phyloP scores from a whole-genome alignment of 2,797 vertebrate genomes.

The Telmatherina bonti region DNA sequence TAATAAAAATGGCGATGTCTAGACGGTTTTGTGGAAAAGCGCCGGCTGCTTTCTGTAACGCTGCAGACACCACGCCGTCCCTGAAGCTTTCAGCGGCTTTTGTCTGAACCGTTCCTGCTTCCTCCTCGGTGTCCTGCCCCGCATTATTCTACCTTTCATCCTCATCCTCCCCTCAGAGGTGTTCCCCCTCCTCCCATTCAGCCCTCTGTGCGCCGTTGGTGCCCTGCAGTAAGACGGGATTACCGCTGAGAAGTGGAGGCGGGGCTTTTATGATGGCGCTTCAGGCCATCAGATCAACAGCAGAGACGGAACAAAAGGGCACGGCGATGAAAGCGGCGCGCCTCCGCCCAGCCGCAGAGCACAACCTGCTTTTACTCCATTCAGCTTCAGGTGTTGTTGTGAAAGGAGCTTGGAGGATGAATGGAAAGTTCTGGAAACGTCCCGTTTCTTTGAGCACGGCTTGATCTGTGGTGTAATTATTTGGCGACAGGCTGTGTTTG shows the following conservation, averaged over 20 bases:
- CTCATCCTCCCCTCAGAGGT: background rate
- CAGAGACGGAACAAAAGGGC: too few relatives aligned
- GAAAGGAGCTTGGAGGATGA: constrained; percentile 16
- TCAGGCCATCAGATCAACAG: constrained; percentile 55
- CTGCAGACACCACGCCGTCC: too few relatives aligned
- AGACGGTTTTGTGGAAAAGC: too few relatives aligned
- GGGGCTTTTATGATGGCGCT: constrained; percentile 53
- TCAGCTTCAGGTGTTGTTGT: constrained; percentile 14
- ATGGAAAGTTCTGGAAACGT: constrained; percentile 14
- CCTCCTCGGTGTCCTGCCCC: background rate
- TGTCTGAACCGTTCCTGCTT: background rate
- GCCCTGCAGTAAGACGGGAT: constrained; percentile 58
- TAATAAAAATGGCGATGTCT: too few relatives aligned
- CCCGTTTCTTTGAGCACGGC: background rate
- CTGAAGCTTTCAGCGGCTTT: background rate
- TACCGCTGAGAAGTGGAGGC: constrained; percentile 45
- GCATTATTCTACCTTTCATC: background rate
- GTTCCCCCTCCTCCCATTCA: constrained; percentile 11
- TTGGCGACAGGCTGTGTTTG: too few relatives aligned
- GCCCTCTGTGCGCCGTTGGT: constrained; percentile 42
- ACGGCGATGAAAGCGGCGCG: too few relatives aligned
- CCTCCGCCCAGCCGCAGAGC: too few relatives aligned
- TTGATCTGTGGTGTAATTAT: background rate
- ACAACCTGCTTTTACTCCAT: constrained; percentile 22
- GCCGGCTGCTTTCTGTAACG: too few relatives aligned